Percentiles rank a stretch among this genome's conserved stretches.
Conservation (phyloP, 2,113 vertebrate species). For the Crotalus helleri region DNA sequence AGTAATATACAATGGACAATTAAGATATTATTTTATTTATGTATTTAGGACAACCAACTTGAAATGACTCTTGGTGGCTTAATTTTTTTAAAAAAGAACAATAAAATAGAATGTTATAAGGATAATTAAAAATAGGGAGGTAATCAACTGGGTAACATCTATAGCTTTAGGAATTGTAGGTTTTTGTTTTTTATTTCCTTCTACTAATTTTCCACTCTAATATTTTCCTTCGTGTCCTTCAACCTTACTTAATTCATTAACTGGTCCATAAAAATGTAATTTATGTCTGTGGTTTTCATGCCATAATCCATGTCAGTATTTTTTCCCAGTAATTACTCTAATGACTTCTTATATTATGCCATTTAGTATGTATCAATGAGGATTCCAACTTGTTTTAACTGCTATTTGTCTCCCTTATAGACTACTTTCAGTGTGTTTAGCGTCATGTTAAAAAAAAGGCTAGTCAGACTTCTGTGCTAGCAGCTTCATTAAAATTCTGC, state of each 20-base stretch:
- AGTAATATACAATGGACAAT: neutral
- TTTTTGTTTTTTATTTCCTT: neutral
- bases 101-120: neutral
- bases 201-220: neutral
- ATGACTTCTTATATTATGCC: constrained; percentile 59
- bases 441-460: constrained; percentile 76
- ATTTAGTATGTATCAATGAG: constrained; percentile 66
- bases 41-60: neutral
- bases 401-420: constrained; percentile 72
- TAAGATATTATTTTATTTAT: neutral
- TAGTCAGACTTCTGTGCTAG: constrained; percentile 72
- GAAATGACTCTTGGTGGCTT: neutral
- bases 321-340: constrained; percentile 39
- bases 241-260: constrained; percentile 8
- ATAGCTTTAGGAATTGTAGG: neutral
- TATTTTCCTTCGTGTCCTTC: neutral
- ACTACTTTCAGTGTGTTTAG: constrained; percentile 73
- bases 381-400: constrained; percentile 61
- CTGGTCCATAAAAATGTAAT: constrained; percentile 11
- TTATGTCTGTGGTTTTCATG: neutral
- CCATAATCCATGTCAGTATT: constrained; percentile 35
- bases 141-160: neutral
- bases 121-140: neutral
- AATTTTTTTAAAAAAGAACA: neutral
- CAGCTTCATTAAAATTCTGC: constrained; percentile 81